phyloP scores from a whole-genome alignment of 2,113 vertebrate species.

The Panthera uncia region DNA sequence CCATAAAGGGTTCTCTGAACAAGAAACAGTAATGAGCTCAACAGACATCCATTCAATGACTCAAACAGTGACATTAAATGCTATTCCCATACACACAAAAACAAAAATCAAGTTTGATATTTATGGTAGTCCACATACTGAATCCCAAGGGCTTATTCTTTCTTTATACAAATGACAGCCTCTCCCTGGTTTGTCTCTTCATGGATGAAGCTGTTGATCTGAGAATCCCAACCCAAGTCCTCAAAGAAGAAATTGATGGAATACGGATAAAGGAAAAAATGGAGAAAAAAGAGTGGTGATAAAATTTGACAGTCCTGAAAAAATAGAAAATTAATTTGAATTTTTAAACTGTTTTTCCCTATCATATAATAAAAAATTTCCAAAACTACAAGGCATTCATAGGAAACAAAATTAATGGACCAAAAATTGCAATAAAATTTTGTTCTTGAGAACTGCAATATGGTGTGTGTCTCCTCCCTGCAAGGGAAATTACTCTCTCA shows the following conservation, averaged over 20 bases:
- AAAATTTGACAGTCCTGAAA: not conserved
- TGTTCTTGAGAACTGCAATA: not conserved
- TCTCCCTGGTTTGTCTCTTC: not conserved
- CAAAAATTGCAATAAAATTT: not conserved
- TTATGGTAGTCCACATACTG: not conserved
- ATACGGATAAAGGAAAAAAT: not conserved
- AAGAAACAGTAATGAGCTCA: slow-evolving; percentile 65
- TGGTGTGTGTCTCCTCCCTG: not conserved
- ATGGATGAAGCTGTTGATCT: not conserved
- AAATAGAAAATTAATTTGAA: not conserved
- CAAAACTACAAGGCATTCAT: not conserved
- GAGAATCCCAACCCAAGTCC: not conserved
- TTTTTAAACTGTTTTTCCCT: not conserved
- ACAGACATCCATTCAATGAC: slow-evolving; percentile 54
- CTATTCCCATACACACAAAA: slow-evolving; percentile 48
- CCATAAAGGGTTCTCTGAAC: slow-evolving; percentile 60
- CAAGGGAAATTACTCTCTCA: not conserved
- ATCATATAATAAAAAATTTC: not conserved
- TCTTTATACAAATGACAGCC: slow-evolving; percentile 16
- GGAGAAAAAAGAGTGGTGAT: not conserved
- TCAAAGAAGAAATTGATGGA: not conserved
- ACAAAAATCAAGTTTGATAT: slow-evolving; percentile 19
- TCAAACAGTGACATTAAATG: slow-evolving; percentile 58
- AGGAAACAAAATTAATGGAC: not conserved
- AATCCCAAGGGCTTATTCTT: not conserved